Conservation (phyloP, 1,140 invertebrate species). For the Drosophila ercepeae region DNA sequence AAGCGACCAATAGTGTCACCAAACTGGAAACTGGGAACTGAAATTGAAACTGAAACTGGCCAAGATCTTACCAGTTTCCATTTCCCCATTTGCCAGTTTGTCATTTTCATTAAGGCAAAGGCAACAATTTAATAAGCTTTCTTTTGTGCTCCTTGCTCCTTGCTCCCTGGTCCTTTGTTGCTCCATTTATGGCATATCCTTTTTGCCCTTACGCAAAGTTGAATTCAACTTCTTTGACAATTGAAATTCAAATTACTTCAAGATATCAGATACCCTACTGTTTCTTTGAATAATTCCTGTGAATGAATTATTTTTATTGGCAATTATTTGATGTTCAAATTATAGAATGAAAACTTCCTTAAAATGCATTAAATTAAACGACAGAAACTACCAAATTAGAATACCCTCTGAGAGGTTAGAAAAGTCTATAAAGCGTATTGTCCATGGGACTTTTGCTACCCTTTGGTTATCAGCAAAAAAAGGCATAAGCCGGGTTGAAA, state of each 20-base stretch:
- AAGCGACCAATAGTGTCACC: background rate
- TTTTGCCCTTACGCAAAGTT: background rate
- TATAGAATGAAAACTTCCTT: too few relatives aligned
- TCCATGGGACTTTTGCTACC: constrained; percentile 10
- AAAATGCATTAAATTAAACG: too few relatives aligned
- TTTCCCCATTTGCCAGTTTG: constrained; percentile 38
- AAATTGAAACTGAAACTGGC: constrained; percentile 14
- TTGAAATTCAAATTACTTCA: background rate
- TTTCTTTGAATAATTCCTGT: too few relatives aligned
- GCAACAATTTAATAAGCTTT: constrained; percentile 44
- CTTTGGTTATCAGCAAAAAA: background rate
- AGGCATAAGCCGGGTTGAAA: background rate
- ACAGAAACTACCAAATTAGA: too few relatives aligned
- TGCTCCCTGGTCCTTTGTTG: background rate
- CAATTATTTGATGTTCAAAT: too few relatives aligned
- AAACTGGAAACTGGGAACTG: constrained; percentile 7
- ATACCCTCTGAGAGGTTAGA: too few relatives aligned
- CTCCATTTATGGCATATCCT: background rate
- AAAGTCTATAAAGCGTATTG: background rate
- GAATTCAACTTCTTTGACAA: background rate
- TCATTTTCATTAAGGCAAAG: constrained; percentile 44
- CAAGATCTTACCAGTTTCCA: background rate
- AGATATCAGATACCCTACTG: background rate
- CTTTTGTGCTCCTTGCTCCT: constrained; percentile 13
- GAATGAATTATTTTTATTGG: too few relatives aligned